These are phyloP conservation scores for Disparrhopalites patrizii DNA, from an alignment of 2,888 invertebrate genomes.

Conservation along the genomic window DNA sequence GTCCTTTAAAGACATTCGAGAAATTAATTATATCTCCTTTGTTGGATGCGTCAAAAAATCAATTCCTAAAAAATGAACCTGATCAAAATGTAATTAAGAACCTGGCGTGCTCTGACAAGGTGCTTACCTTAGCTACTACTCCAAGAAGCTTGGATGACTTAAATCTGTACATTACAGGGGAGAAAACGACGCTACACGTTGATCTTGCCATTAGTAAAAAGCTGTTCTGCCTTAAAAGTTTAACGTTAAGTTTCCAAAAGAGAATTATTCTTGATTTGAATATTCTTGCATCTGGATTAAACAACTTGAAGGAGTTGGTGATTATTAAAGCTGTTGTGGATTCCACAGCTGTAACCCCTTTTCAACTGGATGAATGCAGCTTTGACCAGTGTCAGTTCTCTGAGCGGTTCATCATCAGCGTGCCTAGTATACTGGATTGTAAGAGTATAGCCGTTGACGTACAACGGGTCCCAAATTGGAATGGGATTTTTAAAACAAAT, in stretches of 20 bases:
- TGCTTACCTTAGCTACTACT: not conserved
- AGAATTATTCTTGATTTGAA: constrained; percentile 5
- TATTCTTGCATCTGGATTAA: not conserved
- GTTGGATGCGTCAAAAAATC: not conserved
- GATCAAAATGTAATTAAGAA: not conserved
- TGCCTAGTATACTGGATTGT: constrained; percentile 3
- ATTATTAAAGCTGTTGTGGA: constrained; percentile 3
- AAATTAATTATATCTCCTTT: constrained; percentile 12
- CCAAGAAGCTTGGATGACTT: constrained; percentile 8
- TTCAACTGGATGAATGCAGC: not conserved
- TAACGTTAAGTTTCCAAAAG: not conserved
- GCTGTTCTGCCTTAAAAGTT: not conserved
- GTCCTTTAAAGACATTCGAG: not conserved
- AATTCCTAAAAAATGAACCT: not conserved
- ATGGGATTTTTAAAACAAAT: constrained; percentile 15
- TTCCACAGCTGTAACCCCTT: constrained; percentile 3
- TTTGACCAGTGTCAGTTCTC: constrained; percentile 15
- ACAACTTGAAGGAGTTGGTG: constrained; percentile 13
- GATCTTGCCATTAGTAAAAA: constrained; percentile 11
- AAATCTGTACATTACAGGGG: constrained; percentile 6
- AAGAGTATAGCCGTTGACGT: constrained; percentile 7
- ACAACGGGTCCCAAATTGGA: not conserved
- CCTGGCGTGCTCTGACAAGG: constrained; percentile 2
- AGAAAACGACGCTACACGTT: not conserved
- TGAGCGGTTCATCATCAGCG: constrained; percentile 6